Percentiles rank a stretch among this genome's conserved stretches.
These are phyloP conservation scores for Martes martes DNA, from an alignment of 2,113 vertebrate genomes.

Conservation along the genomic window DNA sequence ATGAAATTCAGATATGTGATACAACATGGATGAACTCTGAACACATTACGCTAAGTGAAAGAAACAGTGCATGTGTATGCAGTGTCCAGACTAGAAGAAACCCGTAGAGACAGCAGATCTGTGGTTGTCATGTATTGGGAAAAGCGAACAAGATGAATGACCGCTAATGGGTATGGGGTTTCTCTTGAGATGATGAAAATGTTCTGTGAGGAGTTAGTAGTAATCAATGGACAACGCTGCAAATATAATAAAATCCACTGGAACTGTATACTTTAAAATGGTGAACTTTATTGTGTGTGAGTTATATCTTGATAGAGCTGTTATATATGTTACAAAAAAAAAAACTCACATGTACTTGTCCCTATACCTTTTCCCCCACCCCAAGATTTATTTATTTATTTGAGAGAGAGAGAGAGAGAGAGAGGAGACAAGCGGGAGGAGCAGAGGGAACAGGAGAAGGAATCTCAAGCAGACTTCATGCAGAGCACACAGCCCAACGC, in stretches of 20 bases:
- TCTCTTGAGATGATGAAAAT: background rate
- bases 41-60: background rate
- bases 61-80: background rate
- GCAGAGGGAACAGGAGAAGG: background rate
- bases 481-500: background rate
- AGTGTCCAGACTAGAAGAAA: background rate
- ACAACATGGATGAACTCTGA: accelerated
- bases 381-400: background rate
- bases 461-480: background rate
- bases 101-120: background rate
- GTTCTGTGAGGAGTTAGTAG: background rate
- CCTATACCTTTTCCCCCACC: background rate
- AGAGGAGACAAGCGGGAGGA: accelerated
- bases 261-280: background rate
- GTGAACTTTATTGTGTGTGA: background rate
- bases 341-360: background rate
- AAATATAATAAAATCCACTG: background rate
- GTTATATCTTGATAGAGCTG: background rate
- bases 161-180: background rate
- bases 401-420: background rate
- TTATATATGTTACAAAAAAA: background rate
- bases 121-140: accelerated
- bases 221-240: background rate
- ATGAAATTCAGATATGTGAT: background rate
- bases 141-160: background rate